Evolutionary conservation across 1,140 invertebrate species (phyloP).

Genomic region (Euura saliciscinereae): DNA sequence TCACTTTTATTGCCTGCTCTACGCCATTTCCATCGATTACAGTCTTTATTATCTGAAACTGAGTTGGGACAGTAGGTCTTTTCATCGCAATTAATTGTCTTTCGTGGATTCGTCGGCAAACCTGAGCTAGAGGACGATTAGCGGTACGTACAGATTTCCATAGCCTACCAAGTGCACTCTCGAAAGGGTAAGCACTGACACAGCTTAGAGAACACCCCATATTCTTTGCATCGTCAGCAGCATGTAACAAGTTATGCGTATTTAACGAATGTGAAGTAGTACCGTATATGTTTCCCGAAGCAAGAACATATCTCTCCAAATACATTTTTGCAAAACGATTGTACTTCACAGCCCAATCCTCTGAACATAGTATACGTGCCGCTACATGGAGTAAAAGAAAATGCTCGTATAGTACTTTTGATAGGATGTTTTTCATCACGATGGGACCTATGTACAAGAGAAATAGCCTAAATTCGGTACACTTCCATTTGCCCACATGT

Average conservation of each 20-base stretch:
- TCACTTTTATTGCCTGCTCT: neutral
- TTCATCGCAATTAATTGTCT: neutral
- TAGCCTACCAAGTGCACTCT: neutral
- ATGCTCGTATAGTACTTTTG: slow-evolving; percentile 14
- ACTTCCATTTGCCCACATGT: neutral
- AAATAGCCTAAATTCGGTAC: neutral
- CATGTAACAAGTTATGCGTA: slow-evolving; percentile 5
- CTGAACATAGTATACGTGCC: slow-evolving; percentile 8
- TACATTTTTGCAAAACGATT: slow-evolving; percentile 1
- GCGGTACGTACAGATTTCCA: neutral
- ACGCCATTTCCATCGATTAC: neutral
- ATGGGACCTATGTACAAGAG: slow-evolving; percentile 8
- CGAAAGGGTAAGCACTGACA: slow-evolving; percentile 1
- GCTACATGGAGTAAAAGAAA: slow-evolving; percentile 19
- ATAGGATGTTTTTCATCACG: slow-evolving; percentile 10
- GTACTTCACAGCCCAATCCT: neutral
- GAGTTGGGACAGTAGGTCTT: too few species aligned
- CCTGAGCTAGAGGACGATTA: slow-evolving; percentile 11
- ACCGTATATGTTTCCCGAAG: neutral
- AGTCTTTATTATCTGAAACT: neutral
- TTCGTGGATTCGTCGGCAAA: neutral
- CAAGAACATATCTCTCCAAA: neutral
- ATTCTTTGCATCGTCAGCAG: neutral
- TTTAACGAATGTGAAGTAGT: slow-evolving; percentile 5
- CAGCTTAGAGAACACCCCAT: slow-evolving; percentile 5